phyloP scores from a whole-genome alignment of 2,888 invertebrate genomes.

The Helleia helle region DNA sequence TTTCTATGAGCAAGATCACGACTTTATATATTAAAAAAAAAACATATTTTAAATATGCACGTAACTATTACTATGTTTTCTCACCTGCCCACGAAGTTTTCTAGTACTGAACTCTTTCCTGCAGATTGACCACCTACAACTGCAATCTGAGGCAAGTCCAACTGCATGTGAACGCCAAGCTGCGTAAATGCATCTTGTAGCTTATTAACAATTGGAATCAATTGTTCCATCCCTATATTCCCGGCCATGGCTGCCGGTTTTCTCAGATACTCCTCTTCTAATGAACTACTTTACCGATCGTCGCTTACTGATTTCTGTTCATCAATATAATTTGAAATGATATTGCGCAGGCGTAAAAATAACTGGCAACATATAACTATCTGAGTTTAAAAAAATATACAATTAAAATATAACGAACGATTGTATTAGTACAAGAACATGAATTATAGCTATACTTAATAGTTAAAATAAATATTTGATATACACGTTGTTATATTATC shows the following conservation, averaged over 20 bases:
- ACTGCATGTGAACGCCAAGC: slow-evolving; percentile 96
- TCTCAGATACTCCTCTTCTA: slow-evolving; percentile 49
- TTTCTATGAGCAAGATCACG: too few relatives aligned
- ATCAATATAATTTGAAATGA: slow-evolving; percentile 52
- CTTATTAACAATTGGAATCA: slow-evolving; percentile 99
- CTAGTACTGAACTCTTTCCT: slow-evolving; percentile 99
- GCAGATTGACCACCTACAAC: slow-evolving; percentile 99
- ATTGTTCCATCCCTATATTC: slow-evolving; percentile 95
- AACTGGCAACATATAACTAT: slow-evolving; percentile 20
- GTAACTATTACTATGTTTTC: slow-evolving; percentile 36
- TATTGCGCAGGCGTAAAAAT: slow-evolving; percentile 52
- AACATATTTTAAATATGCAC: slow-evolving; percentile 3
- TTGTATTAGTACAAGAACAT: too few relatives aligned
- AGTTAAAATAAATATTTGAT: too few relatives aligned
- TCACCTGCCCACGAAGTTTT: slow-evolving; percentile 99
- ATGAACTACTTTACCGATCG: slow-evolving; percentile 64
- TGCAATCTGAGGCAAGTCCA: slow-evolving; percentile 99
- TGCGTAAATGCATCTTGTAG: slow-evolving; percentile 99
- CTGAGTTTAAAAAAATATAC: slow-evolving; percentile 10
- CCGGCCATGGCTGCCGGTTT: slow-evolving; percentile 77
- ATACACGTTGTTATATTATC: too few relatives aligned
- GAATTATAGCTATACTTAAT: too few relatives aligned
- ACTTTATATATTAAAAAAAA: too few relatives aligned
- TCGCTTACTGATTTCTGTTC: slow-evolving; percentile 63
- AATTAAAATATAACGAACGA: too few relatives aligned